These are phyloP conservation scores for Epinephelus cyanopodus DNA, from an alignment of 2,113 vertebrate genomes.

Conservation along the genomic window DNA sequence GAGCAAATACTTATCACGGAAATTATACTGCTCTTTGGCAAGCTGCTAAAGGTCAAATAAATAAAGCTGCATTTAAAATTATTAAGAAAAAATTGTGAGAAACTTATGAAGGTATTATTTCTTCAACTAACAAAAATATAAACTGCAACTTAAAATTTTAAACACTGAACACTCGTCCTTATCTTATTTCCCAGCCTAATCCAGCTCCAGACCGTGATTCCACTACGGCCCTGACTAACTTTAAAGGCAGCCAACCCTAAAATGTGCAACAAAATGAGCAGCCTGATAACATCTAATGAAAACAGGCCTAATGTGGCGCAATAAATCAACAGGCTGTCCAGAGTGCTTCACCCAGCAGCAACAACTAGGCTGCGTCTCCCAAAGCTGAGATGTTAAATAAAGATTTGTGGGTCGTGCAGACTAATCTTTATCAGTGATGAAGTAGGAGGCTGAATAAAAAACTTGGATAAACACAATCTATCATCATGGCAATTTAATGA, in stretches of 20 bases:
- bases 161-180: not conserved
- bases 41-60: no score
- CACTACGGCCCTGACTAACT: constrained; percentile 3
- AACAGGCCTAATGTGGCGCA: constrained; percentile 50
- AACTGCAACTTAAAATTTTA: not conserved
- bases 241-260: constrained; percentile 48
- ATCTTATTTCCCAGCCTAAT: constrained; percentile 52
- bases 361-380: constrained; percentile 44
- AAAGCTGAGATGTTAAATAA: constrained; percentile 58
- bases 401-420: constrained; percentile 51
- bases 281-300: constrained; percentile 71
- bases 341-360: constrained; percentile 35
- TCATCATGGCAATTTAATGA: constrained; percentile 61
- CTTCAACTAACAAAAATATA: not conserved
- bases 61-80: not conserved
- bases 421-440: constrained; percentile 55
- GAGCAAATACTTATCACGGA: not conserved
- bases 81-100: not conserved
- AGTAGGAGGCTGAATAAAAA: constrained; percentile 48
- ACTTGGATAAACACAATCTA: constrained; percentile 64
- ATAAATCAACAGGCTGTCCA: constrained; percentile 69
- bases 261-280: constrained; percentile 61
- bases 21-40: not conserved
- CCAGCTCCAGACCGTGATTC: constrained; percentile 4
- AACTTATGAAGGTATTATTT: not conserved